phyloP scores from a whole-genome alignment of 2,113 vertebrate genomes.

The Cavia porcellus region DNA sequence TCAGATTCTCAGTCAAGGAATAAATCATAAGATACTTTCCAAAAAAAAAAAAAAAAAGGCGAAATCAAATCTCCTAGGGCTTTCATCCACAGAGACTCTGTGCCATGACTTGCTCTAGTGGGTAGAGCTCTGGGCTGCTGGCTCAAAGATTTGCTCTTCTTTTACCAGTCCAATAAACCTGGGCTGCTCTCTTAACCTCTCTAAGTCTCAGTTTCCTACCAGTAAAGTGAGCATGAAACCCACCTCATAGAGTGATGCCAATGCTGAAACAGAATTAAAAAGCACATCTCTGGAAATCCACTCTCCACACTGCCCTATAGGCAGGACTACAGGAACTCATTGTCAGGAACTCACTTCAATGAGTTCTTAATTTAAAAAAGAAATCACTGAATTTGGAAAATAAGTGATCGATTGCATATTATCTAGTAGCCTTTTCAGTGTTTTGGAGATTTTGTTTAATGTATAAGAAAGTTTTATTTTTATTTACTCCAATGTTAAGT shows the following conservation, averaged over 20 bases:
- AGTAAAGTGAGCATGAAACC: background rate
- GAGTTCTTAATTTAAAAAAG: conserved; percentile 2
- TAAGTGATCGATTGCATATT: background rate
- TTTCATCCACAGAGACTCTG: background rate
- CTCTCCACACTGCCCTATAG: background rate
- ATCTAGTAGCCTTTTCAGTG: background rate
- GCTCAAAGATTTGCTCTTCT: background rate
- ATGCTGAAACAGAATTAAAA: background rate
- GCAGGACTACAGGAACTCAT: background rate
- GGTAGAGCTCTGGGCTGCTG: background rate
- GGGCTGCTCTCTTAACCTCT: background rate
- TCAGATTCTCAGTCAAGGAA: conserved; percentile 7
- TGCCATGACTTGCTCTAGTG: background rate
- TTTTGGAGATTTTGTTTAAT: conserved; percentile 23
- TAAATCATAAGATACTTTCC: conserved; percentile 18
- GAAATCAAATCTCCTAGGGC: background rate
- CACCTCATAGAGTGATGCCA: background rate
- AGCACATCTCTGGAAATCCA: background rate
- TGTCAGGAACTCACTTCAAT: background rate
- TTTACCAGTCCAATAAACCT: background rate
- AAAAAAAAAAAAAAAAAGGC: conserved; percentile 7
- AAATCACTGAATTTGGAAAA: background rate
- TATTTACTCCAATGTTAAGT: conserved; percentile 7
- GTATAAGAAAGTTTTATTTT: conserved; percentile 7
- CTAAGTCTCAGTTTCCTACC: background rate